Evolutionary conservation across 2,888 invertebrate species (phyloP).

Genomic region (Cyaniris semiargus): DNA sequence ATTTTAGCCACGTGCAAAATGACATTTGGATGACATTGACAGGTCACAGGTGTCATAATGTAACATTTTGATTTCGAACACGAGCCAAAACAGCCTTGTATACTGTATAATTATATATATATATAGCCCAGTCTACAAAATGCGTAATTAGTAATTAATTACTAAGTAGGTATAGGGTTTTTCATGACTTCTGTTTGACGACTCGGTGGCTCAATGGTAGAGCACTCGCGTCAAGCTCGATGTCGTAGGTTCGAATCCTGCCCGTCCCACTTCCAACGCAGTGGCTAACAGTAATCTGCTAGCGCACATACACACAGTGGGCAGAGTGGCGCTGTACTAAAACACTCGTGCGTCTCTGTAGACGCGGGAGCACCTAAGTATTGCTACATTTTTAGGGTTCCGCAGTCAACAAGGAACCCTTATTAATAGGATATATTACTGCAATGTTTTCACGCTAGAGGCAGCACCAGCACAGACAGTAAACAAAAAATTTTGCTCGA

Average conservation of each 20-base stretch:
- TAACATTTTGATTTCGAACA: too few relatives aligned
- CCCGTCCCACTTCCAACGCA: slow-evolving; percentile 47
- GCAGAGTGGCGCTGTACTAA: slow-evolving; percentile 46
- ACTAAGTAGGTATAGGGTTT: background rate
- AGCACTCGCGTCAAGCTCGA: background rate
- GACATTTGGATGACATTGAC: too few relatives aligned
- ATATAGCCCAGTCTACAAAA: too few relatives aligned
- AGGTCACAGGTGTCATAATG: too few relatives aligned
- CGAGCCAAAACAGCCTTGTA: too few relatives aligned
- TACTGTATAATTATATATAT: too few relatives aligned
- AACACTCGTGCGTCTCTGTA: slow-evolving; percentile 46
- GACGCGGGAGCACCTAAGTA: slow-evolving; percentile 49
- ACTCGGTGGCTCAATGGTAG: background rate
- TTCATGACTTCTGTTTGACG: background rate
- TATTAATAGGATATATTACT: too few relatives aligned
- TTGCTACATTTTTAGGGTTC: slow-evolving; percentile 41
- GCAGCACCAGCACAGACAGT: too few relatives aligned
- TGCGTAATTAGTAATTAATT: background rate
- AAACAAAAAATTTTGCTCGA: too few relatives aligned
- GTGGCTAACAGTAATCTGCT: slow-evolving; percentile 41
- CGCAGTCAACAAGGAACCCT: too few relatives aligned
- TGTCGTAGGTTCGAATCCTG: slow-evolving; percentile 1
- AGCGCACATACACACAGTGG: slow-evolving; percentile 45
- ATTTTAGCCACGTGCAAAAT: too few relatives aligned
- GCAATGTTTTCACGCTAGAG: too few relatives aligned